phyloP scores from a whole-genome alignment of 2,113 vertebrate species.

The Puntigrus tetrazona region DNA sequence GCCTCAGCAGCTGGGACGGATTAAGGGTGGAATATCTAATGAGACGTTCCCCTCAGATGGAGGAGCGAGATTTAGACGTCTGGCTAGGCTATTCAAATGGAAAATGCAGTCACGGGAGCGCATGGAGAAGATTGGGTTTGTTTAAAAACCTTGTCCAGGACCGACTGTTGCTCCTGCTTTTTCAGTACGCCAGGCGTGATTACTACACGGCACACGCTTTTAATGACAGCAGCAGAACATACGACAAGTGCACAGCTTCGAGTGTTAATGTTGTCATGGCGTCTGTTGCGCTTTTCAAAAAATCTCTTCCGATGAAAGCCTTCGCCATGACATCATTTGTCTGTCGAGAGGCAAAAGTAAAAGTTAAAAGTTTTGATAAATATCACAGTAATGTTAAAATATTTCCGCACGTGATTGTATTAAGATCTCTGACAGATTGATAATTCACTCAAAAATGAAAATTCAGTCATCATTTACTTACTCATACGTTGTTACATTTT shows the following conservation, averaged over 20 bases:
- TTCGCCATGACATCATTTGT: constrained; percentile 75
- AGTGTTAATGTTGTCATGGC: not conserved
- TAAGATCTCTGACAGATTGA: too few relatives aligned
- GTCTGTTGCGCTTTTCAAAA: constrained; percentile 43
- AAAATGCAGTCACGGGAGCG: constrained; percentile 30
- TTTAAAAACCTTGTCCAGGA: constrained; percentile 22
- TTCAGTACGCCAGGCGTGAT: constrained; percentile 10
- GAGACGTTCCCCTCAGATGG: constrained; percentile 41
- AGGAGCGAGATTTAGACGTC: constrained; percentile 19
- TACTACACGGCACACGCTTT: not conserved
- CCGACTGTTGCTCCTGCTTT: not conserved
- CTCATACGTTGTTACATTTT: too few relatives aligned
- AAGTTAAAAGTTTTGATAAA: constrained; percentile 12
- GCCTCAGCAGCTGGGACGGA: constrained; percentile 69
- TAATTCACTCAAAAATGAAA: too few relatives aligned
- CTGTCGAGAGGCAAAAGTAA: constrained; percentile 55
- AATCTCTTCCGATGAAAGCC: constrained; percentile 63
- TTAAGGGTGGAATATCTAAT: constrained; percentile 71
- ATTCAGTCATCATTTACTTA: too few relatives aligned
- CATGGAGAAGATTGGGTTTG: constrained; percentile 17
- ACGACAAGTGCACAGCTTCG: not conserved
- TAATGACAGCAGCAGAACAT: constrained; percentile 36
- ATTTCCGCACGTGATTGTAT: too few relatives aligned
- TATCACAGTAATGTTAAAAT: not conserved
- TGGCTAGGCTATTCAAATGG: constrained; percentile 23